These are phyloP conservation scores for Diorhabda sublineata DNA, from an alignment of 1,140 invertebrate genomes.

Conservation along the genomic window DNA sequence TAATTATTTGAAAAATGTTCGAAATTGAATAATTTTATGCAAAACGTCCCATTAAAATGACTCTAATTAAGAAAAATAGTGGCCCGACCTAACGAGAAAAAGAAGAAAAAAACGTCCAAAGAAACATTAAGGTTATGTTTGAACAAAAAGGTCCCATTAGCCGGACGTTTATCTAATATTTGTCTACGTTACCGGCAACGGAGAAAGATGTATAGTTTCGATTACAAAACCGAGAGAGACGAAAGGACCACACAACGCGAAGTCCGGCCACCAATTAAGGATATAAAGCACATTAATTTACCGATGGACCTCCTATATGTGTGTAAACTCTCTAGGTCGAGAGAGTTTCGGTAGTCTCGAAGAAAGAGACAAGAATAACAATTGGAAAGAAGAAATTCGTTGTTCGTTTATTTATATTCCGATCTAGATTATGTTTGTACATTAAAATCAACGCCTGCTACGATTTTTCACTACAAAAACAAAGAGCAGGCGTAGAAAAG, in stretches of 20 bases:
- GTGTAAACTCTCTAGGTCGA: constrained; percentile 30
- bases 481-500: too few species aligned
- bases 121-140: constrained; percentile 47
- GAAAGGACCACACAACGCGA: constrained; percentile 45
- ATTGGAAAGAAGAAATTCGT: too few species aligned
- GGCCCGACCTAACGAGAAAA: constrained; percentile 11
- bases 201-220: constrained; percentile 23
- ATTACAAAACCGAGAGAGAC: constrained; percentile 28
- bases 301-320: constrained; percentile 43
- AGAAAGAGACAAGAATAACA: too few species aligned
- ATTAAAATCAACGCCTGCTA: too few species aligned
- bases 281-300: constrained; percentile 50
- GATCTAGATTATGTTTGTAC: too few species aligned
- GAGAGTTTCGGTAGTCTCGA: constrained; percentile 8
- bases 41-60: constrained; percentile 15
- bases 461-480: too few species aligned
- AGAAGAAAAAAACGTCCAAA: constrained; percentile 23
- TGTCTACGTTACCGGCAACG: constrained; percentile 39
- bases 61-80: constrained; percentile 19
- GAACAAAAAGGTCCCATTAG: constrained; percentile 48
- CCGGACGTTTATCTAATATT: constrained; percentile 47
- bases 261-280: constrained; percentile 48
- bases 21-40: constrained; percentile 15
- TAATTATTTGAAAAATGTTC: constrained; percentile 3
- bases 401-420: too few species aligned